Evolutionary conservation across 2,113 vertebrate species (phyloP), one percentile per base, ranked within the genome.

Genomic region (Abramis brama): DNA sequence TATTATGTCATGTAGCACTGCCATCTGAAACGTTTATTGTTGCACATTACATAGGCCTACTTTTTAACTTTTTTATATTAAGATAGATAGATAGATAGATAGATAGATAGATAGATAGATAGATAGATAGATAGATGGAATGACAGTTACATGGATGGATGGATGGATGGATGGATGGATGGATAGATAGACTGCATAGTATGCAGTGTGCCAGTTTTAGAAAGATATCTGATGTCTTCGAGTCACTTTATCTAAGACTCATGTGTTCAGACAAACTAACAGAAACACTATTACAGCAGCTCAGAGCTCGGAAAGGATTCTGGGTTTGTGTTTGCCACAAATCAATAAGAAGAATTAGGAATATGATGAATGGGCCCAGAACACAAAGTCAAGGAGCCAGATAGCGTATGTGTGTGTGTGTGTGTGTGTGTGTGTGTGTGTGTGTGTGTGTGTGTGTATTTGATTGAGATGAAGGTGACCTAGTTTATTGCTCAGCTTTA

Each of bases 391-490:
- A 30, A 30, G 45, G 45, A 82, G 43, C 79, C 60, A 71, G 19
- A 66, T 52, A 60, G 79, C 21, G 45, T 19, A 17, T 57, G 25
- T 84, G n/a, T 75, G 81, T 50, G 73, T 25, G 50, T 78, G 23
- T 0, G 19, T 23, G 11, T 52, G 6, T n/a, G 73, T 25, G 73
- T 77, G 33, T 64, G 73, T 33, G 60, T 82, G 23, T 0, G 19
- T 39, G 1, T 39, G 6, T 43, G 7, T 8, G 25, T 52, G 11
- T 25, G 83, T 25, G 73, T 77, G 33, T 64, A 27, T 36, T 33
- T 60, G 84, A 25, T 64, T 12, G 74, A 62, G 45, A 74, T 86
- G 87, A 88, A 88, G 79, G 87, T 88, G 87, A 88, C 81, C 87
- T 59, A 57, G 80, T 86, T 83, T 84, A 84, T 83, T 83, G n/a